phyloP scores from a whole-genome alignment of 2,797 vertebrate genomes.

The Clarias pachynema region DNA sequence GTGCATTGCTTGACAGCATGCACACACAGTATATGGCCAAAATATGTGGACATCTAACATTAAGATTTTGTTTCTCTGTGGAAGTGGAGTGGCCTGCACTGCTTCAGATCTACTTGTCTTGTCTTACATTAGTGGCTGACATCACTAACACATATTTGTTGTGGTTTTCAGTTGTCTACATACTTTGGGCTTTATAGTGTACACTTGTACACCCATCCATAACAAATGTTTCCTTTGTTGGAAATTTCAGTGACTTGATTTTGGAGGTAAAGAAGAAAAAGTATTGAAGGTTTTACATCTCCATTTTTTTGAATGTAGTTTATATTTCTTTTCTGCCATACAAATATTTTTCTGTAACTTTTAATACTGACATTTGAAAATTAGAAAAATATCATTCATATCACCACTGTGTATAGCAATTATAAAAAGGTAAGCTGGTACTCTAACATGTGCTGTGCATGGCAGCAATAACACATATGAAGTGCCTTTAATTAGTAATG shows the following conservation, averaged over 20 bases:
- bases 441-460: not conserved
- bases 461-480: not conserved
- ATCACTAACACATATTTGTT: not conserved
- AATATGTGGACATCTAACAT: not conserved
- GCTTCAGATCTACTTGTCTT: not conserved
- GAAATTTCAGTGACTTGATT: not conserved
- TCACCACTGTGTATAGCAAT: not conserved
- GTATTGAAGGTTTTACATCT: too few relatives aligned
- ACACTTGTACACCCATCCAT: not conserved
- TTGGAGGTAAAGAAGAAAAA: not conserved
- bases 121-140: not conserved
- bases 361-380: too few relatives aligned
- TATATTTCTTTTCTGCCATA: too few relatives aligned
- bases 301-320: too few relatives aligned
- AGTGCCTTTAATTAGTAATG: not conserved
- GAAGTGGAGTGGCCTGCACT: not conserved
- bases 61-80: not conserved
- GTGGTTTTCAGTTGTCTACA: not conserved
- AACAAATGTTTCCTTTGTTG: not conserved
- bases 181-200: not conserved
- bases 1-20: not conserved
- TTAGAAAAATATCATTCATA: not conserved
- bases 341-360: too few relatives aligned
- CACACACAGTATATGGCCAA: not conserved
- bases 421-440: not conserved